Base-by-base conservation (phyloP, 2,797 vertebrate species). In the Saxicola maurus region DNA sequence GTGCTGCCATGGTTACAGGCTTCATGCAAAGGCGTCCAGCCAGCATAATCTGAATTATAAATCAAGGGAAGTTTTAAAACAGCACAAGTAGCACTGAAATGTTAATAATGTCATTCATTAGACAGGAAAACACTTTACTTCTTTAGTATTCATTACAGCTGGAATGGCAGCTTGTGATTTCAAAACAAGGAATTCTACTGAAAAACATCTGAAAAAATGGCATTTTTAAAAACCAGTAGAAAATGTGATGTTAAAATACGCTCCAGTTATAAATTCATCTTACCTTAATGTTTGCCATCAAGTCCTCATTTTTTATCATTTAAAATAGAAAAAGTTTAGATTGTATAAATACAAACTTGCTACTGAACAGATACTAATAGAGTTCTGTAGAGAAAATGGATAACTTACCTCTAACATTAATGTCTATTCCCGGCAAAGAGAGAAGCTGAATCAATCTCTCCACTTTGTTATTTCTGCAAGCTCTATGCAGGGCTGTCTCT, bases 11-110 rank as follows among this genome's bases (percentile, higher is more conserved):
- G 98, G 98, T 99, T 99, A 98, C 98, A 99, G 33, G 99, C 99
- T 97, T 99, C 99, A 94, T 99, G 99, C 94, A 99, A 97, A 86
- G 99, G 98, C 17, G 98, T 99, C 99, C 99, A 99, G 96, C 99
- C 99, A 94, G 98, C 98, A 92, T 99, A 96, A 97, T 99, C 99
- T 99, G 95, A 96, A 96, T 96, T 92, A 96, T 94, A 94, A 97
- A 97, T 97, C 95, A 97, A 96, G 95, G 93, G 92, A 97, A 97
- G 97, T 97, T 97, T 97, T 94, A 96, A 96, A 96, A 95, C 61
- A 91, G 93, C 89, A 94, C 82, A 93, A 97, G 91, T 91, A 93
- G 42, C 69, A 94, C 74, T 92, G 77, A 85, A 81, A 91, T 90
- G 85, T 42, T 93, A 82, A 91, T 86, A 93, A 64, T 55, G 83